These are phyloP conservation scores for Brachylomia viminalis DNA, from an alignment of 2,888 invertebrate genomes.

Conservation along the genomic window DNA sequence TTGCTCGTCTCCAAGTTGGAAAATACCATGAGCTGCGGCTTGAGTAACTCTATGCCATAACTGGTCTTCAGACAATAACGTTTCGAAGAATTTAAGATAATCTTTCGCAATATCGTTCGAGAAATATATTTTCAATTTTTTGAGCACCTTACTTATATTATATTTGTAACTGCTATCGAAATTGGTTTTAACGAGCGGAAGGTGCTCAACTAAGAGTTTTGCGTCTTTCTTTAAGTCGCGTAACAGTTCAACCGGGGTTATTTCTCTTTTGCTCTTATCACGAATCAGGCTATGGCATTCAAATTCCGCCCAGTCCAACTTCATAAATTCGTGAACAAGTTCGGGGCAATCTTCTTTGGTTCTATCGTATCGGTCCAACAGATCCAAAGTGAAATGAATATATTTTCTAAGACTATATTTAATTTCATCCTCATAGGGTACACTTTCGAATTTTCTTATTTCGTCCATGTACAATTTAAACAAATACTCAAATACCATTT, in stretches of 20 bases:
- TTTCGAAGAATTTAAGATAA: conserved; percentile 69
- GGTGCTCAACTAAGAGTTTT: conserved; percentile 36
- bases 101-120: conserved; percentile 72
- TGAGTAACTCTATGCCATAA: conserved; percentile 28
- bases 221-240: conserved; percentile 52
- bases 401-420: conserved; percentile 57
- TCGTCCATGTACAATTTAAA: conserved; percentile 67
- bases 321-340: conserved; percentile 68
- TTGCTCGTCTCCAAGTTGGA: conserved; percentile 70
- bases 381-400: conserved; percentile 61
- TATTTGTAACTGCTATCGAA: conserved; percentile 32
- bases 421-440: conserved; percentile 59
- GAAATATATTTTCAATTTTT: conserved; percentile 78
- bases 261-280: not conserved
- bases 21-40: conserved; percentile 69
- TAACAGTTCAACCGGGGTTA: conserved; percentile 24
- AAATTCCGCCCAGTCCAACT: conserved; percentile 64
- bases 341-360: conserved; percentile 73
- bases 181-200: conserved; percentile 39
- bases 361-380: conserved; percentile 69
- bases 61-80: conserved; percentile 50
- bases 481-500: conserved; percentile 58
- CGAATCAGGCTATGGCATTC: conserved; percentile 32
- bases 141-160: conserved; percentile 69
- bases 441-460: conserved; percentile 62